Conservation (phyloP, 2,113 vertebrate species). For the Rhabdomys dilectus region DNA sequence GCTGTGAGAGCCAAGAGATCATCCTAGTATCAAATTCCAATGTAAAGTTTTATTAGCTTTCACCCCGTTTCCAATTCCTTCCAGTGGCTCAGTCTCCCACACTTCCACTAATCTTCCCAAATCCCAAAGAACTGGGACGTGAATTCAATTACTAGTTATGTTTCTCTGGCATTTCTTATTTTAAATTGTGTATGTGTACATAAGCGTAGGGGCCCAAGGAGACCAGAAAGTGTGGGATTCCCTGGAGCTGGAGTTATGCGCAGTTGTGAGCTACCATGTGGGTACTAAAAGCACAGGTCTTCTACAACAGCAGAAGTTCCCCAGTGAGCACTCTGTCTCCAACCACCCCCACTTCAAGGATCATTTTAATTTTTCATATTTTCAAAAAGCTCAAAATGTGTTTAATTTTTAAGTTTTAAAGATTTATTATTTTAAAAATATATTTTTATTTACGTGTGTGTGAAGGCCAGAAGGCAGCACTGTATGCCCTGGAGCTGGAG, state of each 20-base stretch:
- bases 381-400: background rate
- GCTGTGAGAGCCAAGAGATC: background rate
- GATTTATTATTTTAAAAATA: background rate
- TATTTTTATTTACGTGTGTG: background rate
- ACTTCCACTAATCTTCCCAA: background rate
- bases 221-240: background rate
- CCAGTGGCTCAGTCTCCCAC: background rate
- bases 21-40: background rate
- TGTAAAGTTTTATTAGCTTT: background rate
- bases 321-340: background rate
- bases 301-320: background rate
- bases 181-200: background rate
- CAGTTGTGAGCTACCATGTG: background rate
- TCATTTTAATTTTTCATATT: background rate
- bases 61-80: background rate
- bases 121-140: background rate
- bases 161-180: background rate
- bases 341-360: background rate
- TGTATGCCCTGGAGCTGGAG: background rate
- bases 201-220: too few species aligned
- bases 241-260: background rate
- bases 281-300: background rate
- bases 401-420: background rate
- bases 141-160: background rate
- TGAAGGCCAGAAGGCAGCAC: too few species aligned